Evolutionary conservation across 2,797 vertebrate genomes (phyloP), one percentile per base, ranked within the genome.

Genomic region (Okamejei kenojei): DNA sequence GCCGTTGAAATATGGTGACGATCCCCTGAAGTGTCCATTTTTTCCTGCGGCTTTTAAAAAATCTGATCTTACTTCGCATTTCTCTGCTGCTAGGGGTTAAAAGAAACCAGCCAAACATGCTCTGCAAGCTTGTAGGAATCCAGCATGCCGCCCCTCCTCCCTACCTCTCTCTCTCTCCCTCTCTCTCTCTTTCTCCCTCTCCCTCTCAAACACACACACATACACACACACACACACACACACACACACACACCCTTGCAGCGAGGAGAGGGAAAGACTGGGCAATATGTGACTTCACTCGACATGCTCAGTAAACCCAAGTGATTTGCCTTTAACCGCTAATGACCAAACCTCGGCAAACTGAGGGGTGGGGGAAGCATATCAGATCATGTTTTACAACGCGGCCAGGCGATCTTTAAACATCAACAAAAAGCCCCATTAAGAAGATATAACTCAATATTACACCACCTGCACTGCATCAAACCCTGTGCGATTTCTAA

Each of bases 1-100:
- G 94, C 94, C 96, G 94, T 94, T 95, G 96, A 91, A 96, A 96
- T 95, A 96, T 96, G 95, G 96, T 95, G 95, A 96, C 95, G 96
- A 96, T 96, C 95, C 95, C 95, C 95, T 95, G 95, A 96, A 96
- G 94, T 95, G 94, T 95, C 94, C 95, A 93, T 77, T 79, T 93
- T 94, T 95, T 94, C 95, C 94, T 93, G 93, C 94, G 94, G 93
- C 68, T 38, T 38, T 71, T 90, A 82, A n/a, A 93, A 68, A 90
- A 95, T 94, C 95, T 94, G 95, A 94, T 95, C 94, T 94, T 82
- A 95, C 84, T 68, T 86, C 82, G 82, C 82, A 32, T 86, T 86
- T 86, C 82, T 65, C 29, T 90, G 93, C 94, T 90, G 93, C 94
- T 93, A 77, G 93, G 94, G 94, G 94, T 94, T 95, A 93, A 93